Evolutionary conservation across 2,888 invertebrate genomes (phyloP).

Genomic region (Caenorhabditis sp.): DNA sequence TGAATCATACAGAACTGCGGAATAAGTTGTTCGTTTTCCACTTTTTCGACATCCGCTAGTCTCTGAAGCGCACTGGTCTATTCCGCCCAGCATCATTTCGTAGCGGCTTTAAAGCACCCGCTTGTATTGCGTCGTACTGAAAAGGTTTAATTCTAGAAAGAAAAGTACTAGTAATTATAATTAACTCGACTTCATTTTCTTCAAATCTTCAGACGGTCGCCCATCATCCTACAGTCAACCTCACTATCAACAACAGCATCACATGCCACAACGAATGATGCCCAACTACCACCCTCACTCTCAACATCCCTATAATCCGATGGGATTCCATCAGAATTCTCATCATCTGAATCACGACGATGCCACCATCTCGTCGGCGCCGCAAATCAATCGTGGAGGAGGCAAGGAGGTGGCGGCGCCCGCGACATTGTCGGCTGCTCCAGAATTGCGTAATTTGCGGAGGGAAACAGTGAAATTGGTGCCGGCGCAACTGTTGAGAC

Average conservation of each 20-base stretch:
- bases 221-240: slow-evolving; percentile 68
- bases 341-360: slow-evolving; percentile 42
- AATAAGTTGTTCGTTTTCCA: too few species aligned
- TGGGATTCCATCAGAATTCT: slow-evolving; percentile 44
- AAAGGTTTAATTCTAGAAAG: too few species aligned
- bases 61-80: too few species aligned
- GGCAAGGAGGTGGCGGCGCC: slow-evolving; percentile 39
- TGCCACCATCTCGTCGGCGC: slow-evolving; percentile 68
- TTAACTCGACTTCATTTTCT: too few species aligned
- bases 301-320: slow-evolving; percentile 56
- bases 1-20: too few species aligned
- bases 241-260: not conserved
- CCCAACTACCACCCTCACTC: slow-evolving; percentile 36
- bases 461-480: slow-evolving; percentile 89
- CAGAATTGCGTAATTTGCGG: slow-evolving; percentile 89
- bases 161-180: too few species aligned
- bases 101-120: too few species aligned
- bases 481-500: slow-evolving; percentile 88
- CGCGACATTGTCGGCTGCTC: slow-evolving; percentile 89
- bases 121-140: too few species aligned
- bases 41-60: too few species aligned
- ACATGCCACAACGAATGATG: slow-evolving; percentile 35
- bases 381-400: slow-evolving; percentile 55
- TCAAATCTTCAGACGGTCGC: slow-evolving; percentile 49
- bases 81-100: too few species aligned